A percentile compares a stretch with the other conserved stretches of the same genome.
These are phyloP conservation scores for Isurus oxyrinchus DNA, from an alignment of 2,113 vertebrate genomes.

Conservation along the genomic window DNA sequence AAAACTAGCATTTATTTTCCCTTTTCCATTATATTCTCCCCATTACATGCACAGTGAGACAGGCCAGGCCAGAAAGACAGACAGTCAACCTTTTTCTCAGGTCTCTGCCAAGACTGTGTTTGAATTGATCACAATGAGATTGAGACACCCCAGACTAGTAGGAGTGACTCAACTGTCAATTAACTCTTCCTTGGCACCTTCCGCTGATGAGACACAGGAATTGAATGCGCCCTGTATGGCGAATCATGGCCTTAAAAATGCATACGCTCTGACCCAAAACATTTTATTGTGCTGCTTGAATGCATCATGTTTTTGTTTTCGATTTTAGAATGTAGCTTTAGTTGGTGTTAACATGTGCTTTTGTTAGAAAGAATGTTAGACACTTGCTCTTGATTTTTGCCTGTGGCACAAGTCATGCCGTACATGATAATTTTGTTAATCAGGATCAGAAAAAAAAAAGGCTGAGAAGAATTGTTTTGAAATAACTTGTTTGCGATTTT, in stretches of 20 bases:
- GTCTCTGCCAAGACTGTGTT: background rate
- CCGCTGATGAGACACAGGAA: background rate
- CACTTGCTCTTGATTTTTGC: background rate
- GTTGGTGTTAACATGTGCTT: background rate
- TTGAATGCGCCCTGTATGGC: background rate
- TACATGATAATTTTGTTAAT: background rate
- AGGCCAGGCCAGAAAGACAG: background rate
- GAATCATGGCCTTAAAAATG: background rate
- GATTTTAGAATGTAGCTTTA: background rate
- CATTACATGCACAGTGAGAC: background rate
- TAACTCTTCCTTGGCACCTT: background rate
- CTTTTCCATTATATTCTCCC: background rate
- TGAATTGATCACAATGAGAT: background rate
- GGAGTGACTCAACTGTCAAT: background rate
- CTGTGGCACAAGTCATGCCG: background rate
- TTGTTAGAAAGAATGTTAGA: background rate
- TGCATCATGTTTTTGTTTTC: background rate
- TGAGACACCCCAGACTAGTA: too few species aligned
- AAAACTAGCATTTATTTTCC: background rate
- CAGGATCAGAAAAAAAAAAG: background rate
- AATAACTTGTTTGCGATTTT: background rate
- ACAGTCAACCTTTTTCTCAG: background rate
- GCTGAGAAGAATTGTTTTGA: background rate
- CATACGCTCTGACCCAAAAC: background rate
- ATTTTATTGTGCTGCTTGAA: background rate